phyloP scores from a whole-genome alignment of 2,113 vertebrate genomes.

The Propithecus coquereli region DNA sequence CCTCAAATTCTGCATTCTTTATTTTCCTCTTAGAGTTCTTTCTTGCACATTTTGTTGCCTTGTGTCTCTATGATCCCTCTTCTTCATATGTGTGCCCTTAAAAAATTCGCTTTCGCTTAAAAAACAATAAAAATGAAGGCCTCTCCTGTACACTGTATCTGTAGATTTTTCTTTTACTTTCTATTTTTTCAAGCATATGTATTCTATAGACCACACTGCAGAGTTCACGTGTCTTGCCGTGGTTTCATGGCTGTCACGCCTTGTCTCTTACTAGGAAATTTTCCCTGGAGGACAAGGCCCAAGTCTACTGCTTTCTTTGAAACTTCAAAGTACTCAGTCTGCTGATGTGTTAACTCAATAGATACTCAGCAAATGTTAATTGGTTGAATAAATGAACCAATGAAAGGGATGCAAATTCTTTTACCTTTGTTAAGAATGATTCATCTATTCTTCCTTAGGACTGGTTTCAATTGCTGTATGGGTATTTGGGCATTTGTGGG shows the following conservation, averaged over 20 bases:
- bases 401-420: conserved; percentile 66
- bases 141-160: neutral
- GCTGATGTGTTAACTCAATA: conserved; percentile 22
- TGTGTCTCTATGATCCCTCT: neutral
- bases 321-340: conserved; percentile 51
- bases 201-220: neutral
- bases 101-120: neutral
- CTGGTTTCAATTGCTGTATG: neutral
- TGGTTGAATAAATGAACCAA: conserved; percentile 77
- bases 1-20: neutral
- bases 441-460: conserved; percentile 32
- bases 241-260: neutral
- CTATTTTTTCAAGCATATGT: neutral
- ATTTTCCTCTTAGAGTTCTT: neutral
- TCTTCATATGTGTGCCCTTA: neutral
- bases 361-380: conserved; percentile 59
- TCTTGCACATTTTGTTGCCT: neutral
- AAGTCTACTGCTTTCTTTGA: conserved; percentile 35
- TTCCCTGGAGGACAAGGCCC: conserved; percentile 55
- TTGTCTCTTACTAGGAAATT: conserved; percentile 43
- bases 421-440: conserved; percentile 76
- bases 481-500: neutral
- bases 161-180: neutral
- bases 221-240: neutral
- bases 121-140: neutral